Conservation (phyloP, 2,113 vertebrate species). For the Corvus hawaiiensis region DNA sequence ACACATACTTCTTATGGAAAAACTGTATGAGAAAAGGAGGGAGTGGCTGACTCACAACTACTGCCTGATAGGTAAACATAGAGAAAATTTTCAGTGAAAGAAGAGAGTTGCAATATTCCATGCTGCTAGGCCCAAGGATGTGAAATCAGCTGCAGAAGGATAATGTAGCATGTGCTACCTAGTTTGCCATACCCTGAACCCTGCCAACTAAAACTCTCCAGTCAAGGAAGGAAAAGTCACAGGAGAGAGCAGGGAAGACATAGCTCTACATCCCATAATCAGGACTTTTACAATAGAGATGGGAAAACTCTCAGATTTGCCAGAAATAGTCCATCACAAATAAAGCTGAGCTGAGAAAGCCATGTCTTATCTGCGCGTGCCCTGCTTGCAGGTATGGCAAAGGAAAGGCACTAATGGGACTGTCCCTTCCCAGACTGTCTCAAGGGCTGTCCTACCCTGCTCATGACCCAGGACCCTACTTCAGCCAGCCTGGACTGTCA, state of each 20-base stretch:
- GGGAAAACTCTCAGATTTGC: not conserved
- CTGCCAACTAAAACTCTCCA: not conserved
- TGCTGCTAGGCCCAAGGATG: fast-evolving
- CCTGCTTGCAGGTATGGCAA: not conserved
- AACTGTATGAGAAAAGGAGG: not conserved
- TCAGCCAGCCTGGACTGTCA: not conserved
- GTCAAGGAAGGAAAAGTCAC: not conserved
- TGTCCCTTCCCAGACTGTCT: fast-evolving
- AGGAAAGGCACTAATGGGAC: not conserved
- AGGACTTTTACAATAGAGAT: not conserved
- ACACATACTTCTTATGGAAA: not conserved
- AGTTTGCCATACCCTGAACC: not conserved
- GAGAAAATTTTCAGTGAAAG: not conserved
- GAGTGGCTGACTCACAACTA: not conserved
- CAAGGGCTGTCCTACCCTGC: not conserved
- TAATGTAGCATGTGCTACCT: not conserved
- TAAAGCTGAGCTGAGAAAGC: not conserved
- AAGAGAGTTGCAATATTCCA: not conserved
- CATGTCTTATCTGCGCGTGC: fast-evolving
- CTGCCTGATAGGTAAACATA: not conserved
- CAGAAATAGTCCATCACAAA: not conserved
- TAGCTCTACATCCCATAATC: not conserved
- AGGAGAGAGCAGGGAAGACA: not conserved
- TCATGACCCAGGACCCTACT: not conserved
- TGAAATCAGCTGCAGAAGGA: not conserved